Evolutionary conservation across 2,888 invertebrate species (phyloP).

Genomic region (Ephialtes manifestator): DNA sequence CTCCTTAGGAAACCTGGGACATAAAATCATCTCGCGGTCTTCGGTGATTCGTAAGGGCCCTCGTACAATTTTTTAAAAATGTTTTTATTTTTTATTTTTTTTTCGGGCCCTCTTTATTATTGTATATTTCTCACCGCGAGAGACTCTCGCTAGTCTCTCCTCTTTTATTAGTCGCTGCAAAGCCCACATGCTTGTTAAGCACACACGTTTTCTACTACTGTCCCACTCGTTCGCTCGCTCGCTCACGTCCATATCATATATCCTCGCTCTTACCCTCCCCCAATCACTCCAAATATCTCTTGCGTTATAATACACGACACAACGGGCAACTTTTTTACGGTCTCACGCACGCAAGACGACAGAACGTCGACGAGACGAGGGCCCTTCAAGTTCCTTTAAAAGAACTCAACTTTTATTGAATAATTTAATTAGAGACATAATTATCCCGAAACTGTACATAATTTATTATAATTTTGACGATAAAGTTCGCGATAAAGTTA

Average conservation of each 20-base stretch:
- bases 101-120: constrained; percentile 22
- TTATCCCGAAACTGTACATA: not conserved
- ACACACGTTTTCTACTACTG: constrained; percentile 78
- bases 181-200: constrained; percentile 86
- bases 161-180: constrained; percentile 85
- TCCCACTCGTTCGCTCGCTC: constrained; percentile 59
- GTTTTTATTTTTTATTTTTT: not conserved
- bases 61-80: constrained; percentile 11
- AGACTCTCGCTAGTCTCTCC: constrained; percentile 55
- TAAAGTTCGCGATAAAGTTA: constrained; percentile 19
- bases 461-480: not conserved
- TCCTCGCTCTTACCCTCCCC: constrained; percentile 45
- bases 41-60: constrained; percentile 35
- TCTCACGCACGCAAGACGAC: constrained; percentile 66
- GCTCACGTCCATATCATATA: constrained; percentile 58
- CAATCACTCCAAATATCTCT: constrained; percentile 42
- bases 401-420: not conserved
- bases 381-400: constrained; percentile 39
- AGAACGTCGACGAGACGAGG: constrained; percentile 40
- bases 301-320: constrained; percentile 54
- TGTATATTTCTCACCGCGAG: constrained; percentile 37
- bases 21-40: constrained; percentile 11
- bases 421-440: not conserved
- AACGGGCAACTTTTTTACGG: constrained; percentile 55
- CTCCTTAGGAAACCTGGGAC: constrained; percentile 13